Conservation (phyloP, 2,888 invertebrate species). For the Cordilura impudica region DNA sequence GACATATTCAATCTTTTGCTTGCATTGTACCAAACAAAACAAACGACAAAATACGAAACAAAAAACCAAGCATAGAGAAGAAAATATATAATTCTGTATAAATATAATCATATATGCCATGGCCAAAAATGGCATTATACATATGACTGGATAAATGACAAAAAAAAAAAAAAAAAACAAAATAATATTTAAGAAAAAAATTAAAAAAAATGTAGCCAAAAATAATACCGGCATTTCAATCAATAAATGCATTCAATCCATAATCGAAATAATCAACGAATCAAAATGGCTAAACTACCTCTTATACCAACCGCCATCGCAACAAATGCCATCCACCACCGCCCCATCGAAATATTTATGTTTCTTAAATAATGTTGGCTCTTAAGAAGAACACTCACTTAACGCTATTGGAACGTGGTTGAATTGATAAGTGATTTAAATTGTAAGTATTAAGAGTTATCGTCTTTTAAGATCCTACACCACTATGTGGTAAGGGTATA, state of each 20-base stretch:
- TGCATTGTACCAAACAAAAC: background rate
- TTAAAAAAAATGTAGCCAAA: conserved; percentile 19
- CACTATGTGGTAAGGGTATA: too few relatives aligned
- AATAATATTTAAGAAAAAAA: too few relatives aligned
- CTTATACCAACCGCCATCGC: conserved; percentile 6
- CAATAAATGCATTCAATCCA: conserved; percentile 52
- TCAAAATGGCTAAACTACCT: conserved; percentile 35
- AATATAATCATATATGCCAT: background rate
- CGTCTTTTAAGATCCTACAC: too few relatives aligned
- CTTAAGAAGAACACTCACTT: conserved; percentile 45
- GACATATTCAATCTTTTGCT: conserved; percentile 55
- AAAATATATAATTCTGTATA: conserved; percentile 25
- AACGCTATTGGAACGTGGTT: background rate
- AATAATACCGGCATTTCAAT: conserved; percentile 40
- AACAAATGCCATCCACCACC: conserved; percentile 23
- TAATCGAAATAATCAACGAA: conserved; percentile 27
- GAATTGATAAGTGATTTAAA: background rate
- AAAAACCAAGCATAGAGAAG: background rate
- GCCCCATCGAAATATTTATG: conserved; percentile 15
- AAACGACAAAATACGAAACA: conserved; percentile 8
- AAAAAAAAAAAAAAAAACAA: background rate
- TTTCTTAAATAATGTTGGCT: conserved; percentile 33
- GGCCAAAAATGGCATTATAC: conserved; percentile 46
- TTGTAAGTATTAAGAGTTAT: too few relatives aligned
- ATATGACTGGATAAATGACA: background rate